A percentile compares a stretch with the other conserved stretches of the same genome.
Conservation (phyloP, 2,797 vertebrate species). For the Argentina silus region DNA sequence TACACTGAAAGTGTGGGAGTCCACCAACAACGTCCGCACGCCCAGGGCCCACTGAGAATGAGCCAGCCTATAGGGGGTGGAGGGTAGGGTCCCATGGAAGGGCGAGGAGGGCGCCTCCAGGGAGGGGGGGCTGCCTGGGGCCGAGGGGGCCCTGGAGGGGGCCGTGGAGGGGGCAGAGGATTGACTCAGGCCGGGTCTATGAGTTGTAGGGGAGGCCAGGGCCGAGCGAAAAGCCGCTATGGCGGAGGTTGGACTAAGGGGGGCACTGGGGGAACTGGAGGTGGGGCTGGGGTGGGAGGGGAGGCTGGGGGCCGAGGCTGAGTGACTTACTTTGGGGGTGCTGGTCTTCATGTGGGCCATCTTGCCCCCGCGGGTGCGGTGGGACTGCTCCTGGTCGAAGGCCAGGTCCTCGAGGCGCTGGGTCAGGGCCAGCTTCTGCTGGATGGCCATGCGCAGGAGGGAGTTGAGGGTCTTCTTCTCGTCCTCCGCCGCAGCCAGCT, state of each 20-base stretch:
- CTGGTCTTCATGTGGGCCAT: conserved; percentile 84
- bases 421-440: conserved; percentile 97
- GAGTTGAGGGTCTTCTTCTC: conserved; percentile 99
- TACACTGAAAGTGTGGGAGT: conserved; percentile 68
- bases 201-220: conserved; percentile 46
- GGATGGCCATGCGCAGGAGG: conserved; percentile 96
- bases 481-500: conserved; percentile 94
- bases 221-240: conserved; percentile 41
- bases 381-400: conserved; percentile 93
- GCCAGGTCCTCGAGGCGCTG: conserved; percentile 97
- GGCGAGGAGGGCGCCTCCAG: conserved; percentile 66
- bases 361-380: conserved; percentile 83
- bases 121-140: conserved; percentile 63
- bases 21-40: conserved; percentile 68
- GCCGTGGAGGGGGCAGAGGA: conserved; percentile 33
- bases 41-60: conserved; percentile 75
- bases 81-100: conserved; percentile 48
- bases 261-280: conserved; percentile 6
- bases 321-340: conserved; percentile 93
- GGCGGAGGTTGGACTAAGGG: conserved; percentile 37
- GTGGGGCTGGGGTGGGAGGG: conserved; percentile 45
- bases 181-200: conserved; percentile 33
- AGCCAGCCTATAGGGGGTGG: conserved; percentile 58
- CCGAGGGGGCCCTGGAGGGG: conserved; percentile 26
- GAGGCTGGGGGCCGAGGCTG: conserved; percentile 31